Evolutionary conservation across 2,888 invertebrate genomes (phyloP), one percentile per base, ranked within the genome.

Genomic region (Perizoma affinitatum): DNA sequence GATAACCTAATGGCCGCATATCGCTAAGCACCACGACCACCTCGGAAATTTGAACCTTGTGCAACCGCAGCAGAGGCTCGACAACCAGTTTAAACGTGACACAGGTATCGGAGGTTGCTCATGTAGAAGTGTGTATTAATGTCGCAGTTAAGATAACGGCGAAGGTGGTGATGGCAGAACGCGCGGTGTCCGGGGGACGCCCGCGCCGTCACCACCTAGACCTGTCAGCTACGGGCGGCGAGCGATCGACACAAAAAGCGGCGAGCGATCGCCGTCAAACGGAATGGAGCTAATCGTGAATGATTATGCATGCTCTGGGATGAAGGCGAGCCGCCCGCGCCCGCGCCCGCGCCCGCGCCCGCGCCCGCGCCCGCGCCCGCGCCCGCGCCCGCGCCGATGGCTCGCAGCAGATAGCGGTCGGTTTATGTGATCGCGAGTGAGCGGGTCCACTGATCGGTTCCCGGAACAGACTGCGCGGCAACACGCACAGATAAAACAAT

Each of bases 1-100:
- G 82, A 82, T 80, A 81, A 78, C 75, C 72, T 81, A 80, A 81
- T 78, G 79, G 77, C n/a, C n/a, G n/a, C n/a, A n/a, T n/a, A n/a
- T n/a, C n/a, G n/a, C n/a, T n/a, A n/a, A n/a, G n/a, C n/a, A n/a
- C n/a, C n/a, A n/a, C n/a, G n/a, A n/a, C n/a, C n/a, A n/a, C n/a
- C n/a, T n/a, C n/a, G n/a, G 42, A 22, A 65, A 7, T 61, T 36
- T 54, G 36, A 47, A 59, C 59, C 49, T 36, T 55, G 8, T 2
- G 9, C 8, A 6, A 0, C 5, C 4, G 35, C 11, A 6, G 58
- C 45, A 63, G 22, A 38, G 54, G 44, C 11, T n/a, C 45, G 22
- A 49, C 22, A 41, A 7, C 9, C 10, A 22, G 38, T 5, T 4
- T 7, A 10, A 6, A 7, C 42, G 54, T 11, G 36, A 36, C 4